Evolutionary conservation across 2,797 vertebrate genomes (phyloP).

Genomic region (Chanos chanos): DNA sequence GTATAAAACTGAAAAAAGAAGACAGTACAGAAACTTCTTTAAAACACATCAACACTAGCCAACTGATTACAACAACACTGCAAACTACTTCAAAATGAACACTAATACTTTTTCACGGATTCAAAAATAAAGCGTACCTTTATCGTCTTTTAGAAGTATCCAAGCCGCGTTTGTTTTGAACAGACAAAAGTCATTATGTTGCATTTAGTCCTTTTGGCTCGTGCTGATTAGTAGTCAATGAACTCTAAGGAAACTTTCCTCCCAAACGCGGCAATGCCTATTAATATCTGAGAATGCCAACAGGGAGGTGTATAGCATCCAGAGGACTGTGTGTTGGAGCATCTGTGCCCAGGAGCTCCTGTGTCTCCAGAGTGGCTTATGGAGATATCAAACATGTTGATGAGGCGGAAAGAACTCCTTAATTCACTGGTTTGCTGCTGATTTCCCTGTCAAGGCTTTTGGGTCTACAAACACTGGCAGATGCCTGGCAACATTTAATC

Average conservation of each 20-base stretch:
- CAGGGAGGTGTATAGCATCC: constrained; percentile 20
- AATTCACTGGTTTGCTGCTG: constrained; percentile 48
- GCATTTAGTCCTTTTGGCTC: constrained; percentile 5
- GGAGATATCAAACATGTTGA: constrained; percentile 56
- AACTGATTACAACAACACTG: not conserved
- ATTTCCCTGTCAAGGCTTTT: constrained; percentile 45
- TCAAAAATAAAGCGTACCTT: constrained; percentile 1
- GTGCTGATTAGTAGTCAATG: constrained; percentile 8
- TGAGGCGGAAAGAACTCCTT: constrained; percentile 50
- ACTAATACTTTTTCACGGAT: constrained; percentile 6
- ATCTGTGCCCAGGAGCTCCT: constrained; percentile 37
- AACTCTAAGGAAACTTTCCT: constrained; percentile 4
- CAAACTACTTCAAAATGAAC: constrained; percentile 8
- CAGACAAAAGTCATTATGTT: not conserved
- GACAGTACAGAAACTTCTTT: not conserved
- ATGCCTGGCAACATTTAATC: constrained; percentile 50
- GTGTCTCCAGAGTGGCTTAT: constrained; percentile 37
- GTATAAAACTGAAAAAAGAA: constrained; percentile 10
- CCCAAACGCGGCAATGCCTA: not conserved
- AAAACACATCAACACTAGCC: not conserved
- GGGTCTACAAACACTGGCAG: constrained; percentile 44
- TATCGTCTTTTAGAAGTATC: not conserved
- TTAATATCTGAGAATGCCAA: constrained; percentile 9
- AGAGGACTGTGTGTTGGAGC: not conserved
- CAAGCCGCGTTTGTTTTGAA: not conserved